Evolutionary conservation across 2,113 vertebrate species (phyloP).

Genomic region (Rousettus leschenaultii): DNA sequence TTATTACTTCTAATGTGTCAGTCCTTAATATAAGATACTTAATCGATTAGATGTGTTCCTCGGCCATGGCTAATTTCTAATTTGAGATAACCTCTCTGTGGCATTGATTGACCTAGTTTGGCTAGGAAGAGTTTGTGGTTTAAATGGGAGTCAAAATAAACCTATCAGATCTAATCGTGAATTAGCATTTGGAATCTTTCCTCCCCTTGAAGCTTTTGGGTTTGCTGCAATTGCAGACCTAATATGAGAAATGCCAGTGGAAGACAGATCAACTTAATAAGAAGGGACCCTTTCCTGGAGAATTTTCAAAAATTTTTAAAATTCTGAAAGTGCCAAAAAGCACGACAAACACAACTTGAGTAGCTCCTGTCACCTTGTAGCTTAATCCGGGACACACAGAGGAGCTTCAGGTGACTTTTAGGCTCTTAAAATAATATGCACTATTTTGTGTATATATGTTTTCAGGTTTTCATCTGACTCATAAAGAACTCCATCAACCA

Average conservation of each 20-base stretch:
- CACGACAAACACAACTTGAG: background rate
- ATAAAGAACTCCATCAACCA: background rate
- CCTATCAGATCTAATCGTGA: constrained; percentile 8
- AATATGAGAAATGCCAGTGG: background rate
- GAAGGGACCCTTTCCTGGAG: background rate
- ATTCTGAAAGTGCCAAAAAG: background rate
- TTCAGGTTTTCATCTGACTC: background rate
- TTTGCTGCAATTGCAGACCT: background rate
- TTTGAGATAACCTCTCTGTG: constrained; percentile 44
- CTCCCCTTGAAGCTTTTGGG: background rate
- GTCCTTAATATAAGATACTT: constrained; percentile 46
- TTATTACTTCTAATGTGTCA: constrained; percentile 19
- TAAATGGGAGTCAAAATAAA: constrained; percentile 47
- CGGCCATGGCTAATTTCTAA: constrained; percentile 52
- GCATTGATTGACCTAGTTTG: constrained; percentile 63
- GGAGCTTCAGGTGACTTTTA: background rate
- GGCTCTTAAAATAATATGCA: background rate
- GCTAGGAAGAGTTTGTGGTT: constrained; percentile 23
- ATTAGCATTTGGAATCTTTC: constrained; percentile 36
- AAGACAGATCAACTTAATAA: constrained; percentile 1
- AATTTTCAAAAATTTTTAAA: constrained; percentile 15
- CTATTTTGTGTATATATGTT: background rate
- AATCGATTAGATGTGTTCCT: constrained; percentile 40
- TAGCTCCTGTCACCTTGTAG: background rate
- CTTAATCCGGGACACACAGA: background rate